Evolutionary conservation across 2,888 invertebrate genomes (phyloP), one percentile per base, ranked within the genome.

Genomic region (Erpobdella octoculata): DNA sequence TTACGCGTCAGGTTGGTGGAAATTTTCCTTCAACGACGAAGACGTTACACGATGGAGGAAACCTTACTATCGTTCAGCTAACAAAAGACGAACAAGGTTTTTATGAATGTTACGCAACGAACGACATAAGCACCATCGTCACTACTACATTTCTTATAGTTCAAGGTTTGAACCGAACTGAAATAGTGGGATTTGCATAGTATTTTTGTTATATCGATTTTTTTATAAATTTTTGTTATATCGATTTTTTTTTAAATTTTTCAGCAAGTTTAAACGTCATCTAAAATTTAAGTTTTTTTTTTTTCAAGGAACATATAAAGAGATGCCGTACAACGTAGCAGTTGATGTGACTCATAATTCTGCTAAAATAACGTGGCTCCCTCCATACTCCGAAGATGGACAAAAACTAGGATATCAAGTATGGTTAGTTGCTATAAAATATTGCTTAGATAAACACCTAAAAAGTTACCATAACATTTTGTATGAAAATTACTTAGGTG

Each of bases 101-200:
- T 82, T 96, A 95, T 84, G 93, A 95, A 84, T 96, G 96, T 85
- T 90, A 94, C 78, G 93, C 92, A 33, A 89, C 90, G 75, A 95
- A 95, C 84, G 93, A 93, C 86, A 93, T 95, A 78, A 93, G 93
- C 65, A 93, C 92, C 18, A 90, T 95, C 81, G 90, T 93, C 72
- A 89, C 91, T 25, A 89, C 91, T 76, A 82, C 83, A 31, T 78
- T 80, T 48, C 79, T 84, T 35, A 78, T 82, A 69, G 80, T 84
- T 62, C 80, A 81, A 78, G 77, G 81, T 81, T 75, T 72, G 75
- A 70, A 18, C 12, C 46, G n/a, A 41, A 41, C 12, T 41, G n/a
- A n/a, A 15, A 41, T 41, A 15, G 46, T n/a, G n/a, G n/a, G n/a
- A n/a, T n/a, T n/a, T n/a, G n/a, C n/a, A n/a, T n/a, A n/a, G n/a